Evolutionary conservation across 1,140 invertebrate genomes (phyloP).

Genomic region (Calycopis cecrops): DNA sequence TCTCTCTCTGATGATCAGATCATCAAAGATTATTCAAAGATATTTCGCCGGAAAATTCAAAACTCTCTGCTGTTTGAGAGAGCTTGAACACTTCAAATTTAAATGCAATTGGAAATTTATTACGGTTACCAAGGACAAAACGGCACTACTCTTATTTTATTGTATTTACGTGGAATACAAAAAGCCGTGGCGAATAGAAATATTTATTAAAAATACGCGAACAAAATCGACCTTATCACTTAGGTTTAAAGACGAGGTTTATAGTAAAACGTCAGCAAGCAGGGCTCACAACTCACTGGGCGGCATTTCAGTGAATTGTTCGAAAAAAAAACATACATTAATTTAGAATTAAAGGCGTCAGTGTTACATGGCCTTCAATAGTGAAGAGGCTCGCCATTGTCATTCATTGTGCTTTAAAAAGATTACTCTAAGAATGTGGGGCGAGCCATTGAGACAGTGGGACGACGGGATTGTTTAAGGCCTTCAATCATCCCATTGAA

Average conservation of each 20-base stretch:
- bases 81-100: conserved; percentile 20
- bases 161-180: conserved; percentile 45
- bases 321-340: conserved; percentile 57
- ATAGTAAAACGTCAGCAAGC: not conserved
- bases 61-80: too few relatives aligned
- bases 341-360: conserved; percentile 55
- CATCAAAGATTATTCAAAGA: too few relatives aligned
- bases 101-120: conserved; percentile 54
- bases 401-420: conserved; percentile 59
- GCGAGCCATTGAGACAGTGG: conserved; percentile 55
- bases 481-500: conserved; percentile 70
- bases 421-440: conserved; percentile 66
- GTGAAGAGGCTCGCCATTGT: conserved; percentile 52
- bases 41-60: too few relatives aligned
- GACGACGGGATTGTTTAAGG: conserved; percentile 66
- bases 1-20: too few relatives aligned
- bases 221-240: conserved; percentile 15
- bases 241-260: not conserved
- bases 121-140: conserved; percentile 38
- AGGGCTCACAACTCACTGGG: not conserved
- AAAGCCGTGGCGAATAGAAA: conserved; percentile 46
- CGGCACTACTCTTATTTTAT: conserved; percentile 39
- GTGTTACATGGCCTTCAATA: conserved; percentile 51
- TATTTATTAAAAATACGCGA: conserved; percentile 32
- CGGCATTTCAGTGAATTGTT: conserved; percentile 43